Evolutionary conservation across 2,888 invertebrate species (phyloP).

Genomic region (Eilema caniola): DNA sequence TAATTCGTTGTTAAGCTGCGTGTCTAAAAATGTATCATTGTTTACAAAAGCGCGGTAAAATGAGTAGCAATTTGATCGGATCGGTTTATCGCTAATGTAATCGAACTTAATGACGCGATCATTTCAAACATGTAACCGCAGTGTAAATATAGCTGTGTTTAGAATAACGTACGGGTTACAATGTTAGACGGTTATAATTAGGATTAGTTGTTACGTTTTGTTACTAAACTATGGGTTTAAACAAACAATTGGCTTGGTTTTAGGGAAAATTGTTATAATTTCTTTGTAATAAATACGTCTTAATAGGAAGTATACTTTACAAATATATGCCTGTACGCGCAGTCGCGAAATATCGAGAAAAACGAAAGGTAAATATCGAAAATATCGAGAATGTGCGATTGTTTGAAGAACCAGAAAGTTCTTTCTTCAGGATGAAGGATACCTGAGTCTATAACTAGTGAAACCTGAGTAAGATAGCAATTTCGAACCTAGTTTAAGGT

Average conservation of each 20-base stretch:
- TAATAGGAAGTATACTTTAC: too few relatives aligned
- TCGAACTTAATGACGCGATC: slow-evolving; percentile 47
- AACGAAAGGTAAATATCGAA: too few relatives aligned
- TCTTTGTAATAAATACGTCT: too few relatives aligned
- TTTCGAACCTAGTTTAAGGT: too few relatives aligned
- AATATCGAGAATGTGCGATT: neutral
- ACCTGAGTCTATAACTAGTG: too few relatives aligned
- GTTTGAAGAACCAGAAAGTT: neutral
- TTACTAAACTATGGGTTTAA: neutral
- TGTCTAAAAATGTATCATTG: slow-evolving; percentile 47
- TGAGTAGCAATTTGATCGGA: slow-evolving; percentile 44
- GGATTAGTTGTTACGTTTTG: neutral
- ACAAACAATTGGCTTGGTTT: too few relatives aligned
- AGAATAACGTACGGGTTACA: neutral
- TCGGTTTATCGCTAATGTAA: slow-evolving; percentile 51
- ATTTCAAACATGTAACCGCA: slow-evolving; percentile 32
- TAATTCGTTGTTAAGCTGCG: slow-evolving; percentile 22
- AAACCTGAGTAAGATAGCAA: too few relatives aligned
- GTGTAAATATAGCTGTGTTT: slow-evolving; percentile 40
- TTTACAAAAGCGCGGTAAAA: slow-evolving; percentile 42
- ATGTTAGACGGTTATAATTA: neutral
- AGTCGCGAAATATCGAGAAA: neutral
- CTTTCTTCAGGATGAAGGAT: neutral
- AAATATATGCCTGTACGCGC: neutral
- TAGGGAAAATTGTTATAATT: neutral